Percentiles rank a stretch among this genome's conserved stretches.
Conservation (phyloP, 2,113 vertebrate species). For the Nothobranchius kuhntae region DNA sequence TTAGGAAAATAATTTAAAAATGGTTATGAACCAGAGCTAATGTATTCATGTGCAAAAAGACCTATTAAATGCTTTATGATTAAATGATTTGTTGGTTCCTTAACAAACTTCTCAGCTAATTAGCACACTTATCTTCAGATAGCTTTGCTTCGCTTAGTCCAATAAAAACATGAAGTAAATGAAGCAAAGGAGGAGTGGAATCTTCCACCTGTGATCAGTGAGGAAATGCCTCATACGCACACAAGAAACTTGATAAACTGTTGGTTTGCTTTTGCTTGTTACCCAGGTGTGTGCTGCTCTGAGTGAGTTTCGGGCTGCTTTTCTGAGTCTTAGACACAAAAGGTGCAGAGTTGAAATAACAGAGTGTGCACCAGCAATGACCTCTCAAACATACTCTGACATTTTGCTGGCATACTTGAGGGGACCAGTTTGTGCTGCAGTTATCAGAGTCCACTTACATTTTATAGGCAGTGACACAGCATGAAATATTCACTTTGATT, state of each 20-base stretch:
- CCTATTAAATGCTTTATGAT: slow-evolving; percentile 13
- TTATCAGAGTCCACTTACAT: neutral
- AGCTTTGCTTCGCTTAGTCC: neutral
- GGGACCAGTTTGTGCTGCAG: neutral
- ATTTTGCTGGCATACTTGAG: neutral
- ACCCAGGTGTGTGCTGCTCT: neutral
- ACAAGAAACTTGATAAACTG: neutral
- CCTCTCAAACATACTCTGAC: neutral
- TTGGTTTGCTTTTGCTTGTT: neutral
- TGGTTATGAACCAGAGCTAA: neutral
- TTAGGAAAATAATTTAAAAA: neutral
- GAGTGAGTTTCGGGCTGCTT: neutral
- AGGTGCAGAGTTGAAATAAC: neutral
- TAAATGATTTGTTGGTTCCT: slow-evolving; percentile 6
- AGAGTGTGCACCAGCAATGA: neutral
- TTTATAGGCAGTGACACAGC: neutral
- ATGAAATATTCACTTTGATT: slow-evolving; percentile 3
- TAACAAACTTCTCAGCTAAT: slow-evolving; percentile 5
- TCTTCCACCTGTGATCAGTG: neutral
- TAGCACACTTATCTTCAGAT: neutral
- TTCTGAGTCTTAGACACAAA: neutral
- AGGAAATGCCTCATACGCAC: neutral
- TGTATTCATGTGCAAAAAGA: slow-evolving; percentile 13
- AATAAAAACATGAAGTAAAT: neutral
- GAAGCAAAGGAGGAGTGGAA: neutral